Evolutionary conservation across 2,113 vertebrate species (phyloP).

Genomic region (Calyptomena viridis): DNA sequence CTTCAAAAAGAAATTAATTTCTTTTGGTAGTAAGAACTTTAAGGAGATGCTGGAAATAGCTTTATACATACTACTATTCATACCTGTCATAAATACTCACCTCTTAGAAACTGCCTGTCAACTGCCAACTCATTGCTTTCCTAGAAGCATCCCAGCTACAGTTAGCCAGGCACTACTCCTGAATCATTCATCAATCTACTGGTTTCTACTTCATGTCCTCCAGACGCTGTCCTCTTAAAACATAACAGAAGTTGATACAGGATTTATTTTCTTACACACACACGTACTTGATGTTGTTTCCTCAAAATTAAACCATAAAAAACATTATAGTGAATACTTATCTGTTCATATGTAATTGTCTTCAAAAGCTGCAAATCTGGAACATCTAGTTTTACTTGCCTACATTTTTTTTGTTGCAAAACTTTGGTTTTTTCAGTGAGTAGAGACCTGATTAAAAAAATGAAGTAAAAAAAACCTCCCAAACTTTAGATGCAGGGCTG

Average conservation of each 20-base stretch:
- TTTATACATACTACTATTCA: not conserved
- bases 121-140: not conserved
- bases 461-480: fast-evolving
- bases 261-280: not conserved
- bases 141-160: not conserved
- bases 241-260: not conserved
- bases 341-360: not conserved
- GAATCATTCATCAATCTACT: not conserved
- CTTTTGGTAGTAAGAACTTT: not conserved
- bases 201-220: not conserved
- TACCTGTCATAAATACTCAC: not conserved
- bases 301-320: not conserved
- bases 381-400: not conserved
- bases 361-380: not conserved
- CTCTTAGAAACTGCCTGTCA: not conserved
- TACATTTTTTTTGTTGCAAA: not conserved
- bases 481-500: not conserved
- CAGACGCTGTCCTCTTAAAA: not conserved
- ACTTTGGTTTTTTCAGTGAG: not conserved
- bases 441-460: not conserved
- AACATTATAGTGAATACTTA: not conserved
- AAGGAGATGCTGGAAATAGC: not conserved
- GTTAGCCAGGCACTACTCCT: not conserved
- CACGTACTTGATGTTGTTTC: not conserved
- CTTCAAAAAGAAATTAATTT: not conserved